Base-by-base conservation (phyloP, 2,113 vertebrate species). In the Tychaedon coryphoeus region DNA sequence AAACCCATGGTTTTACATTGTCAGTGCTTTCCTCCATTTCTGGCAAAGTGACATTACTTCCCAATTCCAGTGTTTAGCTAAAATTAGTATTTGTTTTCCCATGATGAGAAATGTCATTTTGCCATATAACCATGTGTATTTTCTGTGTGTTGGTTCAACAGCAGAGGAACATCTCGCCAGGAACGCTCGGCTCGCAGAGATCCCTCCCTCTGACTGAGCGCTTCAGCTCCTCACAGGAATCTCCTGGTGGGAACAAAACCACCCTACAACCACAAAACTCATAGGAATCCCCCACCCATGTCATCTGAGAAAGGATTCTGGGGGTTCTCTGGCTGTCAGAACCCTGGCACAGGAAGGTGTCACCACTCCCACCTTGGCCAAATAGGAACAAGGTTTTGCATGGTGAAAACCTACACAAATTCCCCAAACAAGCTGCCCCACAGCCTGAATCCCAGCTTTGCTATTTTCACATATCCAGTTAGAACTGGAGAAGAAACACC, bases 131-230 rank as follows among this genome's bases (percentile, higher is more conserved):
- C 83, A 89, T 26, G 71, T 61, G 91, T 2, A 15, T 34, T 87
- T 64, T 86, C 88, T 33, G 36, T 40, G 74, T 92, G 83, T 86
- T 96, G 84, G 70, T 75, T 80, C 84, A 93, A 95, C 10, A 93
- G 87, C 51, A 53, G 64, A 66, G 60, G 61, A 94, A 77, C 3
- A 0, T 43, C 69, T 87, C 2, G 6, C 86, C 93, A 95, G 92
- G n/a, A 84, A 70, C 0, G 0, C 43, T 67, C 18, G 0, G 33
- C 45, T 60, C 84, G 20, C 10, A 7, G 43, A 85, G 57, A 54
- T 16, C 50, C 61, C 45, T 92, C 80, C 50, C 67, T 74, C 45
- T 1, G 0, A 56, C 5, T 6, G 57, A 83, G 54, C 1, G 0
- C 70, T 71, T 60, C 34, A 19, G 62, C 56, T 92, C 71, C 90